phyloP scores from a whole-genome alignment of 2,888 invertebrate genomes.

The Taphrorychus bicolor region DNA sequence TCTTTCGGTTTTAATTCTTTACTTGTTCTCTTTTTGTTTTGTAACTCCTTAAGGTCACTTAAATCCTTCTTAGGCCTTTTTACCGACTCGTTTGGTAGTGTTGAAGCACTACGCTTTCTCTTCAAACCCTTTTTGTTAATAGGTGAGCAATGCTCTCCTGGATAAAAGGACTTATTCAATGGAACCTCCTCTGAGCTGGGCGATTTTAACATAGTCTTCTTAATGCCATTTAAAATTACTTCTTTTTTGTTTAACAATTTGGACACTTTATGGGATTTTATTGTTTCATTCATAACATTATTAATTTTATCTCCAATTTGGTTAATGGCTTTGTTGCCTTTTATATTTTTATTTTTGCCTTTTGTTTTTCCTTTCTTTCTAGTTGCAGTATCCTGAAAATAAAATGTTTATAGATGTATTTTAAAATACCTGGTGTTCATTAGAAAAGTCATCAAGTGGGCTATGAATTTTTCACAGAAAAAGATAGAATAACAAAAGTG shows the following conservation, averaged over 20 bases:
- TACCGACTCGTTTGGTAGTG: background rate
- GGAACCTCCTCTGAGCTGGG: background rate
- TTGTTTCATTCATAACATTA: too few relatives aligned
- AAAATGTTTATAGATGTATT: too few relatives aligned
- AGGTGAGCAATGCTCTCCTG: background rate
- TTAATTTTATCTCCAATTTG: too few relatives aligned
- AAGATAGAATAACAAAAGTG: too few relatives aligned
- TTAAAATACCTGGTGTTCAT: too few relatives aligned
- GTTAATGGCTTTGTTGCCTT: too few relatives aligned
- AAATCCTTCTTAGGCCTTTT: constrained; percentile 10
- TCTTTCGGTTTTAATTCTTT: constrained; percentile 21
- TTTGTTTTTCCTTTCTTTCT: too few relatives aligned
- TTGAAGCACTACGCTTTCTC: background rate
- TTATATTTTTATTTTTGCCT: too few relatives aligned
- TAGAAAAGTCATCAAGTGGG: too few relatives aligned
- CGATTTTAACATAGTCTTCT: constrained; percentile 8
- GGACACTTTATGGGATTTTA: too few relatives aligned
- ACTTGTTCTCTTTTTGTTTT: constrained; percentile 40
- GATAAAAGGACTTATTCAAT: background rate
- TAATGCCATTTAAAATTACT: constrained; percentile 1
- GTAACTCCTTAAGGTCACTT: constrained; percentile 24
- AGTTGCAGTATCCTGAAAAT: too few relatives aligned
- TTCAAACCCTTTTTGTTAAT: constrained; percentile 10
- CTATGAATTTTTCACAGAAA: too few relatives aligned
- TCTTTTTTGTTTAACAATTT: constrained; percentile 14